These are phyloP conservation scores for Parus major DNA, from an alignment of 2,113 vertebrate genomes.

Conservation along the genomic window DNA sequence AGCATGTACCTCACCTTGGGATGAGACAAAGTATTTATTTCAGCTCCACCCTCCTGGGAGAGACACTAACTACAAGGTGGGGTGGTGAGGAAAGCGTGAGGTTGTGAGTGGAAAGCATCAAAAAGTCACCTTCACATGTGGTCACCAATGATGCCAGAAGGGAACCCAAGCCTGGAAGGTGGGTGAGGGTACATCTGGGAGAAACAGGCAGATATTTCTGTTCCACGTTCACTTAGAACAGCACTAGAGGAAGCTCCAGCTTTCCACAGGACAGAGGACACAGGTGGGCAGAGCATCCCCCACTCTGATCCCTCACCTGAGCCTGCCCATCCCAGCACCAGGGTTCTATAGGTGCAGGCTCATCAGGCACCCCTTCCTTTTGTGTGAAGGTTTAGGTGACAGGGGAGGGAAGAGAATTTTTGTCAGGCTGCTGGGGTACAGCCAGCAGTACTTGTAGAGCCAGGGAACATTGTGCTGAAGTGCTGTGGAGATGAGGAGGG, in stretches of 20 bases:
- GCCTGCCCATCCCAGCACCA: background rate
- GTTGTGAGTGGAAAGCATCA: background rate
- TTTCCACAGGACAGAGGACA: background rate
- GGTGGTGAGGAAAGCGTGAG: background rate
- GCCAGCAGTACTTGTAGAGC: background rate
- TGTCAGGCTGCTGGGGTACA: background rate
- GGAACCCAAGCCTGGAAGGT: background rate
- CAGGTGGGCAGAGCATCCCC: background rate
- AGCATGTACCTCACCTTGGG: rapidly evolving
- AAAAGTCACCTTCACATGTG: background rate
- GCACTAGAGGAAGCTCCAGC: background rate
- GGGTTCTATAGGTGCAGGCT: rapidly evolving
- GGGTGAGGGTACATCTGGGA: background rate
- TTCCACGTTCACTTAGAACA: background rate
- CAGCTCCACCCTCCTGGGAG: background rate
- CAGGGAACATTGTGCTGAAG: background rate
- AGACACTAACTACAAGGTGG: too few species aligned
- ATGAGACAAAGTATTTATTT: background rate
- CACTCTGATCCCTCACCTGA: background rate
- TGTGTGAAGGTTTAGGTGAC: background rate
- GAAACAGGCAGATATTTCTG: background rate
- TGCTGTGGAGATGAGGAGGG: background rate
- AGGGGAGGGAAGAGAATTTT: background rate
- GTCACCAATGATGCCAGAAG: background rate
- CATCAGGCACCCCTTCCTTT: background rate